Evolutionary conservation across 2,113 vertebrate genomes (phyloP).

Genomic region (Oriolus oriolus): DNA sequence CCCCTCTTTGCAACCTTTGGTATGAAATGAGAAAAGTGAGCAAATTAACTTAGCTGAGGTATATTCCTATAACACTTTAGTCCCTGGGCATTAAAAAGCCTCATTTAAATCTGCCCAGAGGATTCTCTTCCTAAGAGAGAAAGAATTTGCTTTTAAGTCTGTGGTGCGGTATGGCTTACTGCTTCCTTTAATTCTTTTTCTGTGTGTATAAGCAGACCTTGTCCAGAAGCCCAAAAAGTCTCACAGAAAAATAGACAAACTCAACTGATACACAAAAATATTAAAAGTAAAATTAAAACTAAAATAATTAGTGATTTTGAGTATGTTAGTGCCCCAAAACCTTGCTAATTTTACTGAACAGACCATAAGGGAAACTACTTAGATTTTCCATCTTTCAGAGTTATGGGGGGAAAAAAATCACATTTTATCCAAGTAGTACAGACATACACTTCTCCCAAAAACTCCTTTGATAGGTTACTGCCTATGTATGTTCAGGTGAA

Average conservation of each 20-base stretch:
- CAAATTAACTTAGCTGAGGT: background rate
- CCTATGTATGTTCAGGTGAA: background rate
- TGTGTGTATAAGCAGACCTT: background rate
- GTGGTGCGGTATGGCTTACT: background rate
- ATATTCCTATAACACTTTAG: background rate
- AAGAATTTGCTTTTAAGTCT: background rate
- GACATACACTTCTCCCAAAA: background rate
- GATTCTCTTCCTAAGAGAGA: background rate
- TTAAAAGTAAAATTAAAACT: background rate
- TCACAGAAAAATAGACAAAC: background rate
- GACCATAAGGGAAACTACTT: background rate
- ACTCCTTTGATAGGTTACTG: background rate
- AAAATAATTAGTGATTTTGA: background rate
- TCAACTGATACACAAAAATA: background rate
- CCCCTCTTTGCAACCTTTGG: background rate
- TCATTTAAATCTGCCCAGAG: background rate
- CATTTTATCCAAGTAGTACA: background rate
- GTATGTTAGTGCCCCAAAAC: background rate
- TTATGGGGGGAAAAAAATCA: accelerated
- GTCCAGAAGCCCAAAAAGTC: background rate
- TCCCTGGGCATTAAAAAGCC: background rate
- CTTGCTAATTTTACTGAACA: background rate
- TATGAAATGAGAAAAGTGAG: background rate
- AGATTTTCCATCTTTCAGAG: background rate
- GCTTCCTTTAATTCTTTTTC: background rate